Evolutionary conservation across 2,113 vertebrate genomes (phyloP).

Genomic region (Xerus inauris): DNA sequence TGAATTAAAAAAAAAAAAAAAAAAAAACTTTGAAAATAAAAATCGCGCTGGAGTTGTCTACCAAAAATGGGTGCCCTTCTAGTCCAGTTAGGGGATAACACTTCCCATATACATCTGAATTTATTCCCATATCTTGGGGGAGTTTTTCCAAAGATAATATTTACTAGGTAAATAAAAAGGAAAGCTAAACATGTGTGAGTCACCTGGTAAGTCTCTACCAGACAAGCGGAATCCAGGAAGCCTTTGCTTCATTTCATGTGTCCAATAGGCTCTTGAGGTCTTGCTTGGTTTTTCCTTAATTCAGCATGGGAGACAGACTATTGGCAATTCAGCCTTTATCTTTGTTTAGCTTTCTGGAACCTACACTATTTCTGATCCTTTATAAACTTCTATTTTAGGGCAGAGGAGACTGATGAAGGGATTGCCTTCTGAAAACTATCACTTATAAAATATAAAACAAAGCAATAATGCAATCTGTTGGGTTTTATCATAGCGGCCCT

Average conservation of each 20-base stretch:
- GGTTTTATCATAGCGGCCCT: background rate
- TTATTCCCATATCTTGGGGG: background rate
- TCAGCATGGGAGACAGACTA: background rate
- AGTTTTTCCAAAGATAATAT: constrained; percentile 41
- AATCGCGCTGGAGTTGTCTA: background rate
- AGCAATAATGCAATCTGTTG: background rate
- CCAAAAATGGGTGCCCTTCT: background rate
- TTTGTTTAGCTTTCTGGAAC: constrained; percentile 34
- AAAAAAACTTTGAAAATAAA: constrained; percentile 13
- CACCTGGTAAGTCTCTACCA: background rate
- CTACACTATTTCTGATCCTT: constrained; percentile 32
- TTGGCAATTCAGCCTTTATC: background rate
- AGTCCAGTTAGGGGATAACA: background rate
- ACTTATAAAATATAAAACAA: background rate
- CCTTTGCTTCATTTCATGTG: constrained; percentile 8
- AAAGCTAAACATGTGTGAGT: background rate
- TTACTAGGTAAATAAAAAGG: constrained; percentile 47
- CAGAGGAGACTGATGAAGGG: background rate
- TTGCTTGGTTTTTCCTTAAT: background rate
- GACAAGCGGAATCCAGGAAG: background rate
- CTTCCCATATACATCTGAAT: background rate
- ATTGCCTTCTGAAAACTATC: constrained; percentile 38
- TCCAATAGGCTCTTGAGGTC: background rate
- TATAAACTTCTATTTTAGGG: background rate
- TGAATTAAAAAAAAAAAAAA: constrained; percentile 2